Percentiles rank a stretch among this genome's conserved stretches.
Conservation (phyloP, 2,797 vertebrate genomes). For the Eutrigla gurnardus region DNA sequence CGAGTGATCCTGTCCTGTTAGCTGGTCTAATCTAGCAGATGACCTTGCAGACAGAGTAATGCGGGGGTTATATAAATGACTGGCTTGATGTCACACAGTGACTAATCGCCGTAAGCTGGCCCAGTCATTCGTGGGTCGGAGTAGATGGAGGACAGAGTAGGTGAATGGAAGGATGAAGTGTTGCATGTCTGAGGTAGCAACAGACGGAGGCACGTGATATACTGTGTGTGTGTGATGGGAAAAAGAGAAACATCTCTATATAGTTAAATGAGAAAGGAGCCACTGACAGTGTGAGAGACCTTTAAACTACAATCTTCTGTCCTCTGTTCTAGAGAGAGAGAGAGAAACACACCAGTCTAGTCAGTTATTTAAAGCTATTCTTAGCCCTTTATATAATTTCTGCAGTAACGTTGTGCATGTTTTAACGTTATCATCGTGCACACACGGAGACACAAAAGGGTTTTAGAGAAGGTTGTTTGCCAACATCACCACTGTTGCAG, state of each 20-base stretch:
- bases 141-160: slow-evolving; percentile 14
- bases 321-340: slow-evolving; percentile 2
- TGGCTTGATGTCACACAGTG: slow-evolving; percentile 63
- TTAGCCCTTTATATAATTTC: slow-evolving; percentile 57
- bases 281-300: neutral
- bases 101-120: slow-evolving; percentile 77
- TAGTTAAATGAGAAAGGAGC: slow-evolving; percentile 2
- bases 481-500: neutral
- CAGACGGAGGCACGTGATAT: neutral
- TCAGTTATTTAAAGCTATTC: slow-evolving; percentile 70
- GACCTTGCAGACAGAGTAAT: slow-evolving; percentile 68
- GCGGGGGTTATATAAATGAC: slow-evolving; percentile 73
- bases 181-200: neutral
- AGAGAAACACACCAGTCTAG: slow-evolving; percentile 33
- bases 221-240: neutral
- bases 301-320: slow-evolving; percentile 28
- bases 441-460: neutral
- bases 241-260: neutral
- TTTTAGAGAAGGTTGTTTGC: slow-evolving; percentile 34
- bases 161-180: slow-evolving; percentile 11
- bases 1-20: slow-evolving; percentile 71
- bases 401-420: slow-evolving; percentile 47
- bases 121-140: slow-evolving; percentile 49
- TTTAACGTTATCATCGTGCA: slow-evolving; percentile 34
- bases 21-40: slow-evolving; percentile 68